Conservation (phyloP, 2,797 vertebrate genomes). For the Eulemur coronatus region DNA sequence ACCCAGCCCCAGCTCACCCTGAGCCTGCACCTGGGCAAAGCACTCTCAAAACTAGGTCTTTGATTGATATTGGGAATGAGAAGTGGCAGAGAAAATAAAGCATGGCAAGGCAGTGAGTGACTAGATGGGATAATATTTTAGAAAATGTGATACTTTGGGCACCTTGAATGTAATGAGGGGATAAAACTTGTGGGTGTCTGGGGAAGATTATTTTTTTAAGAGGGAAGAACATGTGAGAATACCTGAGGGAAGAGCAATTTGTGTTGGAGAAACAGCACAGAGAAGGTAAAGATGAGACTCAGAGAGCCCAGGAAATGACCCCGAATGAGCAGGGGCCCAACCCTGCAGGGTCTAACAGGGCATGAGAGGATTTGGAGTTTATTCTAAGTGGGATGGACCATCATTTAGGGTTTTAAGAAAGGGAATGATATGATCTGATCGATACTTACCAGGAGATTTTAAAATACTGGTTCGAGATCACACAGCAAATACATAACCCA, state of each 20-base stretch:
- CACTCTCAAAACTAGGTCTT: neutral
- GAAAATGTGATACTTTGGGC: neutral
- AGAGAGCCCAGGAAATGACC: neutral
- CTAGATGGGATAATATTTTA: neutral
- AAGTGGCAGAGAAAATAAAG: neutral
- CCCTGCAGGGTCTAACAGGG: neutral
- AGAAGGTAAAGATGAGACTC: neutral
- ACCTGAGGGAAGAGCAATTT: neutral
- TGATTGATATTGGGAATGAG: neutral
- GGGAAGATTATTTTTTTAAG: neutral
- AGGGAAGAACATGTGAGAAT: neutral
- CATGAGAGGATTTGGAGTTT: neutral
- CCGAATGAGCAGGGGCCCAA: no score
- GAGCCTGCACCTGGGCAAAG: neutral
- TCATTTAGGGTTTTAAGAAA: neutral
- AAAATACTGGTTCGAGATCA: neutral
- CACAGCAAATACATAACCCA: neutral
- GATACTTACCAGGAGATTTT: neutral
- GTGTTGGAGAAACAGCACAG: neutral
- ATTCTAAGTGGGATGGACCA: neutral
- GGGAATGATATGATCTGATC: neutral
- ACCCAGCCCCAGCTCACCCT: neutral
- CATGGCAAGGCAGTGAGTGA: neutral
- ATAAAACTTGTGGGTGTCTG: neutral
- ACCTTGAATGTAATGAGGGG: neutral